Percentiles rank a stretch among this genome's conserved stretches.
Evolutionary conservation across 2,113 vertebrate genomes (phyloP).

Genomic region (Sander lucioperca): DNA sequence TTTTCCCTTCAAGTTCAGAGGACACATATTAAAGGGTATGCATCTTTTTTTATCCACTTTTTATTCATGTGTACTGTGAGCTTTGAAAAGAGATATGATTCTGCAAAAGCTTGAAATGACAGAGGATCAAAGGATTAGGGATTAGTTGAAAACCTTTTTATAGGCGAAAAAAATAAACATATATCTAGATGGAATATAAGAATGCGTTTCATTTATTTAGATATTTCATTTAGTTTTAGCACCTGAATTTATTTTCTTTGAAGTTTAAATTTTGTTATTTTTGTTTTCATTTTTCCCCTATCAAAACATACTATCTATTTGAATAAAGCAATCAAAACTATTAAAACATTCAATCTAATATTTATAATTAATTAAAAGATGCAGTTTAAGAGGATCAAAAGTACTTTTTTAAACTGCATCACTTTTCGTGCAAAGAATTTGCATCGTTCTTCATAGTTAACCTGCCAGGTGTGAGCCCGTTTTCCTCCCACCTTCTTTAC

Average conservation of each 20-base stretch:
- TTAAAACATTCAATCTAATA: neutral
- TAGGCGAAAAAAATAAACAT: neutral
- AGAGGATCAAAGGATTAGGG: conserved; percentile 36
- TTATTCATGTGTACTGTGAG: neutral
- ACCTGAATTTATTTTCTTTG: neutral
- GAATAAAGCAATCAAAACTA: neutral
- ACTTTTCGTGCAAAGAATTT: neutral
- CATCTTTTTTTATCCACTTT: conserved; percentile 10
- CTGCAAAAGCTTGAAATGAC: conserved; percentile 18
- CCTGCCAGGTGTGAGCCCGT: neutral
- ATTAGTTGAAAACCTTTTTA: conserved; percentile 24
- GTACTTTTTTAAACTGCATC: neutral
- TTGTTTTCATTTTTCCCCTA: neutral
- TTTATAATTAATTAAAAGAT: neutral
- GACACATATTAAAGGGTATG: conserved; percentile 56
- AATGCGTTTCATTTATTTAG: neutral
- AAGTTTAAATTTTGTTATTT: neutral
- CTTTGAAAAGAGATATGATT: conserved; percentile 1
- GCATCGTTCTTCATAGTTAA: neutral
- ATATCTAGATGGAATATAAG: neutral
- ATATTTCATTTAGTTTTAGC: neutral
- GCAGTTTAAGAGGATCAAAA: neutral
- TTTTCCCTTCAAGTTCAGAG: conserved; percentile 13
- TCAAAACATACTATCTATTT: neutral
- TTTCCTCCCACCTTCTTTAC: neutral